Evolutionary conservation across 2,797 vertebrate genomes (phyloP), one percentile per base, ranked within the genome.

Genomic region (Coendou prehensilis): DNA sequence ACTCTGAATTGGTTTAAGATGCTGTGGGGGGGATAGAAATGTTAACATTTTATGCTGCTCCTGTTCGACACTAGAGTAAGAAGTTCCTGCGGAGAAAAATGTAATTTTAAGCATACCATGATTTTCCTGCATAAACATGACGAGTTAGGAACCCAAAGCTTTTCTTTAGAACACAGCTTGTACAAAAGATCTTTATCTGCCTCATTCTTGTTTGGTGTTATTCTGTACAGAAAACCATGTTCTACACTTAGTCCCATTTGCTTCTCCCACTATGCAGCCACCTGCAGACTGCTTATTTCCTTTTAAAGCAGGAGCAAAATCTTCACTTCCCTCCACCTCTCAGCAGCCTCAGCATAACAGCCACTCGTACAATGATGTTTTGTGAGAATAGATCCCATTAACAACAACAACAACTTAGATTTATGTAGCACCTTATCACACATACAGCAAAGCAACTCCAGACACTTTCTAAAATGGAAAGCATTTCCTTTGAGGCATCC

Each of bases 241-340:
- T 78, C 85, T 89, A 76, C 81, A 73, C 82, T 91, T 57, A 79
- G 84, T 96, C 56, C 92, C 50, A 91, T 97, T 95, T 96, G 82
- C 94, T 98, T 94, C 96, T 91, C 94, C 93, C 81, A 81, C 94
- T 76, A 89, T 54, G 83, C 86, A 96, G 95, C 97, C 82, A 6
- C 95, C 96, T 97, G 93, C 83, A 52, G 89, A 87, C 91, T 93
- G 93, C 92, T 97, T 97, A 97, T 96, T 94, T 96, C 81, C 92
- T 92, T 96, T 89, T 84, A 97, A 97, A 97, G 92, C 92, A 93
- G 69, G 64, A 96, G 88, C 75, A 87, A 97, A 96, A 96, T 95
- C 83, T 95, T 88, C 13, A 89, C 82, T 89, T 95, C 17, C 84
- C 41, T 93, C 89, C 57, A 88, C 6, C 37, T 26, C 50, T 54